Base-by-base conservation (phyloP, 2,888 invertebrate genomes). In the Cryptus viduatorius region DNA sequence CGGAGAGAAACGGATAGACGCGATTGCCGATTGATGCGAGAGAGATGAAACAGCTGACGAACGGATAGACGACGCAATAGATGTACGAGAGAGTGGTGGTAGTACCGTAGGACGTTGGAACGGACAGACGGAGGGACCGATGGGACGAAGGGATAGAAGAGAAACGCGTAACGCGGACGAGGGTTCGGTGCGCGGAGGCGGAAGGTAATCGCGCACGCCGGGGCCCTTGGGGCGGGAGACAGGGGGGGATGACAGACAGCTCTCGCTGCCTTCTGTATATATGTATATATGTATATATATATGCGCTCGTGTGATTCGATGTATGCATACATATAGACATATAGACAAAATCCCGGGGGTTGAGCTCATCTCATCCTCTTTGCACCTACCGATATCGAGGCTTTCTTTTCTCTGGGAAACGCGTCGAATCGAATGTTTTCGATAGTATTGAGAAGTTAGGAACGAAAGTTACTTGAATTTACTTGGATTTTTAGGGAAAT, bases 171-270 rank as follows among this genome's bases (percentile, higher is more conserved):
- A 79, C 72, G 77, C 59, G 72, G 88, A 86, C 93, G 94, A 93
- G 94, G 94, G 94, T 94, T 94, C 94, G 94, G 94, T 95, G 95
- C 94, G 95, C 94, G 93, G 95, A 94, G 95, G 95, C 95, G 95
- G 95, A 95, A 95, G 95, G 94, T 95, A 95, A 95, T 94, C 92
- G 93, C 89, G 89, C 89, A 90, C 87, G 87, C 77, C 83, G 87
- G 37, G 85, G 83, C 85, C 86, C 76, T 59, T 56, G 64, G 80
- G 79, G 81, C 68, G 73, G 81, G 67, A 68, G 64, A 69, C 48
- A 16, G 56, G 53, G 83, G 88, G 86, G 85, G 85, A 82, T 78
- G 82, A 85, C 89, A 86, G 87, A 87, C 87, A 87, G 65, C 78
- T 80, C 69, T 76, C 71, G 67, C 53, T 46, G 16, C 76, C n/a